A percentile compares a stretch with the other conserved stretches of the same genome.
These are phyloP conservation scores for Scolanthus callimorphus DNA, from an alignment of 92 coral and sea anemone genomes.

Conservation along the genomic window DNA sequence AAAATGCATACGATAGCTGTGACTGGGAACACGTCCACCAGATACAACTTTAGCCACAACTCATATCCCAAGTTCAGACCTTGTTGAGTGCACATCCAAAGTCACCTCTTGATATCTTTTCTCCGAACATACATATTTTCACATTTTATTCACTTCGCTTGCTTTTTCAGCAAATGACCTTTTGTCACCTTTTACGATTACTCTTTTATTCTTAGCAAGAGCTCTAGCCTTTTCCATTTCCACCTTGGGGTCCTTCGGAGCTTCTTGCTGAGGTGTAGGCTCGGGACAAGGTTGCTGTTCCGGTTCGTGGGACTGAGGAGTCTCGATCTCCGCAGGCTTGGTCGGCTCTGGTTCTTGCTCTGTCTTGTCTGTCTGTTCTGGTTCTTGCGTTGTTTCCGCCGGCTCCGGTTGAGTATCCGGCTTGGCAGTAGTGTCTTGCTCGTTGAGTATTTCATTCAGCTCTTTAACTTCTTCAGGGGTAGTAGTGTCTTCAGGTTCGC, in stretches of 20 bases:
- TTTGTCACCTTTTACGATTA: not conserved
- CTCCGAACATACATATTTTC: not conserved
- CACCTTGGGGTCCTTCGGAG: not conserved
- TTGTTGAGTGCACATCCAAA: no score
- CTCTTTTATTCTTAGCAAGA: not conserved
- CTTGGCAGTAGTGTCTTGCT: slow-evolving; percentile 10
- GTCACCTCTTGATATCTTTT: no score
- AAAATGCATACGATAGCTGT: no score
- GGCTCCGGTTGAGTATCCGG: slow-evolving; percentile 15
- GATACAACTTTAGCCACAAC: no score
- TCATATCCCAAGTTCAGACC: no score
- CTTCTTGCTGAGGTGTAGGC: not conserved
- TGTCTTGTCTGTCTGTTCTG: not conserved
- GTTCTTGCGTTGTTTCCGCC: slow-evolving; percentile 14
- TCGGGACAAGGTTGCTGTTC: not conserved
- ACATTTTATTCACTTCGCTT: slow-evolving; percentile 2
- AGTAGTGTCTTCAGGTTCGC: slow-evolving; percentile 48
- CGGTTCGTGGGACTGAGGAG: not conserved
- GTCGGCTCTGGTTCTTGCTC: slow-evolving; percentile 14
- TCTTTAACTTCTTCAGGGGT: slow-evolving; percentile 33
- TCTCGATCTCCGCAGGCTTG: slow-evolving; percentile 9
- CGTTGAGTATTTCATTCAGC: slow-evolving; percentile 33
- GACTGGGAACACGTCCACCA: no score
- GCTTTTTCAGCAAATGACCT: no score
- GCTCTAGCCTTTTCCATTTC: slow-evolving; percentile 20